Evolutionary conservation across 2,888 invertebrate species (phyloP).

Genomic region (Macaria liturata): DNA sequence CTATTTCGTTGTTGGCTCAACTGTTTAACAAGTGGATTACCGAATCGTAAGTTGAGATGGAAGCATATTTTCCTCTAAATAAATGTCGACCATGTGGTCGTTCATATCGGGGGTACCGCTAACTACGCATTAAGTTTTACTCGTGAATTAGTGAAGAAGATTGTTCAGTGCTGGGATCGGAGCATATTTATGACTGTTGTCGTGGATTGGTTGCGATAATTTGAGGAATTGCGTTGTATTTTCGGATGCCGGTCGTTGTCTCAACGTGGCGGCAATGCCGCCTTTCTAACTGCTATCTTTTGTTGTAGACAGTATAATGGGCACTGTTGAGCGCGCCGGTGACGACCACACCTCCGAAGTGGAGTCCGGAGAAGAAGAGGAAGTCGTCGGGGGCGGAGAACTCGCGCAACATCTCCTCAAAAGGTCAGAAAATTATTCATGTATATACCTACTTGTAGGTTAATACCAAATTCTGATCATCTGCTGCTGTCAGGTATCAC

Average conservation of each 20-base stretch:
- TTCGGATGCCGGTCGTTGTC: constrained; percentile 52
- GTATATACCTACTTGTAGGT: neutral
- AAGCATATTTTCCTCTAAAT: constrained; percentile 36
- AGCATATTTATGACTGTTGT: constrained; percentile 29
- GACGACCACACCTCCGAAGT: constrained; percentile 85
- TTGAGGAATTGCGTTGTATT: constrained; percentile 32
- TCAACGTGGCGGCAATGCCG: constrained; percentile 72
- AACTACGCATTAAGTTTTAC: constrained; percentile 78
- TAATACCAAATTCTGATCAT: neutral
- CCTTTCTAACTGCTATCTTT: constrained; percentile 42
- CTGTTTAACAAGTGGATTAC: constrained; percentile 30
- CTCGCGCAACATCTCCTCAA: constrained; percentile 71
- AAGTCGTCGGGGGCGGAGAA: constrained; percentile 80
- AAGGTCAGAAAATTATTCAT: constrained; percentile 49
- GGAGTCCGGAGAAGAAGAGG: constrained; percentile 87
- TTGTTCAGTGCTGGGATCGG: constrained; percentile 31
- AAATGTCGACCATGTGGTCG: constrained; percentile 73
- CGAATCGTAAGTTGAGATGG: constrained; percentile 37
- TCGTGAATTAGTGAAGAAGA: constrained; percentile 38
- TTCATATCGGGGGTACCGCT: constrained; percentile 54
- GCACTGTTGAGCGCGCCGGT: constrained; percentile 86
- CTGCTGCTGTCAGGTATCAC: neutral
- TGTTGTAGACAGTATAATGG: constrained; percentile 80
- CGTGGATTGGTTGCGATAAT: constrained; percentile 23
- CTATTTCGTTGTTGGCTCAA: constrained; percentile 28